Base-by-base conservation (phyloP, 2,797 vertebrate genomes). In the Smutsia temminckii region DNA sequence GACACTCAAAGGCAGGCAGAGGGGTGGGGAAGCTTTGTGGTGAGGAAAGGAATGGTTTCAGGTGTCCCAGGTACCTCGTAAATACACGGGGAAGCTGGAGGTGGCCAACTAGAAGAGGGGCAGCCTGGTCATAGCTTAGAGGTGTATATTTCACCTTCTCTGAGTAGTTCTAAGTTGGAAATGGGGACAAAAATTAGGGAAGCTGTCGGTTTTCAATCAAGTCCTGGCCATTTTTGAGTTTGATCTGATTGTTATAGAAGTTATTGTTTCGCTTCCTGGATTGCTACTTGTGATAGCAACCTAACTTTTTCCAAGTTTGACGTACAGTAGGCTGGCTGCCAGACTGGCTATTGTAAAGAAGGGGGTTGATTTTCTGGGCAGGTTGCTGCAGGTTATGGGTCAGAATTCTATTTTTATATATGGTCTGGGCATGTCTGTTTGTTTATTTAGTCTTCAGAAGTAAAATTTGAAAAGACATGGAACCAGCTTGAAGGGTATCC, bases 401-500 rank as follows among this genome's bases (percentile, higher is more conserved):
- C 69, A 95, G n/a, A 84, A 63, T 96, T 91, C 40, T 69, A 6
- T 55, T 86, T 85, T 49, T 51, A 74, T 64, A 40, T 55, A 17
- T 86, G 69, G 46, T 64, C 57, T 89, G 64, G 46, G 37, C 37
- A 23, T 74, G 13, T 61, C 46, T 34, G 12, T 80, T 79, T 72
- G 42, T 69, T 34, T 89, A 46, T 49, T 89, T 29, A 49, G 34
- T 61, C 2, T 55, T 79, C 49, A 29, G 71, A 95, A 88, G 42
- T 81, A 81, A 63, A 64, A 42, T 91, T 93, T 91, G 32, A 79
- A 91, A 77, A 88, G 29, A 53, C 49, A n/a, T 14, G 55, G 77
- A 94, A 27, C 18, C 20, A 69, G 32, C 27, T 64, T 91, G 72
- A 86, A 81, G 83, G 32, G 40, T 71, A 23, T 75, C 34, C 49